A percentile compares a stretch with the other conserved stretches of the same genome.
Conservation (phyloP, 2,113 vertebrate species). For the Okapia johnstoni region DNA sequence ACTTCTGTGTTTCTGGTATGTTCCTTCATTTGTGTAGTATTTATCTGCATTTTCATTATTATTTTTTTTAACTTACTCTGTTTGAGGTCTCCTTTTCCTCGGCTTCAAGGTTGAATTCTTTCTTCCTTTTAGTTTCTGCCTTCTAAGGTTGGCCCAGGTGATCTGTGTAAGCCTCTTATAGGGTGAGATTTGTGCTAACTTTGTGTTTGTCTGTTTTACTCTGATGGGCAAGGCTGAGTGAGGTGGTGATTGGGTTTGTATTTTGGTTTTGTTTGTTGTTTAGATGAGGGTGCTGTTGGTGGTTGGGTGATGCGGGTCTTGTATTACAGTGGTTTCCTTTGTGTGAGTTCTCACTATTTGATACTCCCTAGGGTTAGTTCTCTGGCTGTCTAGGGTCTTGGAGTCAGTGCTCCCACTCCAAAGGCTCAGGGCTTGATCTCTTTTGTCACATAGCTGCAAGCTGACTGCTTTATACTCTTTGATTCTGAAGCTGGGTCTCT, state of each 20-base stretch:
- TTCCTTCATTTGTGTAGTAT: background rate
- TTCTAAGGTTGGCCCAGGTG: background rate
- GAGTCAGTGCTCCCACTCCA: background rate
- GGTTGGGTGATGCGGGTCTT: background rate
- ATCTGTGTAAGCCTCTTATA: background rate
- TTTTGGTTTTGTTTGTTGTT: background rate
- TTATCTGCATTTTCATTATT: background rate
- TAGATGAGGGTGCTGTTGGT: background rate
- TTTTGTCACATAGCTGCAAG: background rate
- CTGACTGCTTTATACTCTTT: background rate
- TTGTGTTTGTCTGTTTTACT: background rate
- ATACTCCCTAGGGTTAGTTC: background rate
- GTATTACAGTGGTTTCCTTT: background rate
- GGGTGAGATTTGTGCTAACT: background rate
- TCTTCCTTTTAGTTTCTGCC: background rate
- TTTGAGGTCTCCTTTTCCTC: background rate
- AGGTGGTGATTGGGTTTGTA: background rate
- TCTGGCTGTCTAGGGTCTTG: background rate
- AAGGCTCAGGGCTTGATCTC: background rate
- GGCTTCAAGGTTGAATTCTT: background rate
- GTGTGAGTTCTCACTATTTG: background rate
- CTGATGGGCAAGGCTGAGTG: background rate
- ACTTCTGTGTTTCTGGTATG: background rate
- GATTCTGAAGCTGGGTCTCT: background rate
- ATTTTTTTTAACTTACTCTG: background rate